Evolutionary conservation across 2,888 invertebrate genomes (phyloP).

Genomic region (Polymixis flavicincta): DNA sequence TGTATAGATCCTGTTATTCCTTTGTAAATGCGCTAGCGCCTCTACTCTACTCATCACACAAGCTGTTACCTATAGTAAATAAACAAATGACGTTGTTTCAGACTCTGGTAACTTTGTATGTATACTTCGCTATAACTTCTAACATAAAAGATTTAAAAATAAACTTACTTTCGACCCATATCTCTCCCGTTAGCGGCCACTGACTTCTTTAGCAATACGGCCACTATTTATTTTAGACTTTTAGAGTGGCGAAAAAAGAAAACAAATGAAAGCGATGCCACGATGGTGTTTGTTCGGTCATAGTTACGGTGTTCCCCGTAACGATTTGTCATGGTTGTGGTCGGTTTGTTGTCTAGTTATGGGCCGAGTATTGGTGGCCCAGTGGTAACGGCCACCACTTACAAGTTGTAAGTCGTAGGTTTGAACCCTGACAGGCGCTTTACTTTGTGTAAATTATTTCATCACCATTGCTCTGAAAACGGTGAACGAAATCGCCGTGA

Average conservation of each 20-base stretch:
- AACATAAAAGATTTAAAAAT: background rate
- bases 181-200: conserved; percentile 13
- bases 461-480: no score
- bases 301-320: conserved; percentile 51
- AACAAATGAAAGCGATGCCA: conserved; percentile 28
- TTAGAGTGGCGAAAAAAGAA: conserved; percentile 36
- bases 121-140: background rate
- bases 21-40: background rate
- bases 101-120: background rate
- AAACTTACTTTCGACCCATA: background rate
- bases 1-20: background rate
- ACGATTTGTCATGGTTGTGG: conserved; percentile 36
- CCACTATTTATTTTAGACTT: conserved; percentile 29
- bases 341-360: background rate
- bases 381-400: no score
- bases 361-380: background rate
- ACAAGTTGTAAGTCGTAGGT: no score
- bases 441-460: no score
- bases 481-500: no score
- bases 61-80: background rate
- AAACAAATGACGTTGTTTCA: no score
- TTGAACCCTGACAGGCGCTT: no score
- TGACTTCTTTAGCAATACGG: background rate
- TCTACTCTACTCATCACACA: background rate
- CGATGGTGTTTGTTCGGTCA: conserved; percentile 55